These are phyloP conservation scores for Aromia moschata DNA, from an alignment of 2,888 invertebrate genomes.

Conservation along the genomic window DNA sequence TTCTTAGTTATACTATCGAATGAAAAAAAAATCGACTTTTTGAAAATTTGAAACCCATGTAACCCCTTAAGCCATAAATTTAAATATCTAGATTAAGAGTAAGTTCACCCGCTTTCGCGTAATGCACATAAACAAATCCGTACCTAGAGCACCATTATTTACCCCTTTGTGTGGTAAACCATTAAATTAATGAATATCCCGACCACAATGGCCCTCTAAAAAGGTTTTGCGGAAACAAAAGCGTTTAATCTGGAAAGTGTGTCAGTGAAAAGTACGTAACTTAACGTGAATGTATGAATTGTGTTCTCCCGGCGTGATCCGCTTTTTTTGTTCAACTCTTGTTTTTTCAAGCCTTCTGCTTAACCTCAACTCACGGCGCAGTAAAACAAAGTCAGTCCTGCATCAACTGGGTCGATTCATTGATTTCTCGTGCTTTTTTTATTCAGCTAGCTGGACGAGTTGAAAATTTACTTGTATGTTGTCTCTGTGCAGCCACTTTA, in stretches of 20 bases:
- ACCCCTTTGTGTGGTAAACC: too few relatives aligned
- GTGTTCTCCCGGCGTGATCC: not conserved
- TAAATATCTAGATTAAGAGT: too few relatives aligned
- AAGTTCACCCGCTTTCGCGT: too few relatives aligned
- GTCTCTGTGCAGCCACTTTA: not conserved
- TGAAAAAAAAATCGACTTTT: too few relatives aligned
- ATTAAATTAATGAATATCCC: too few relatives aligned
- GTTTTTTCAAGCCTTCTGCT: conserved; percentile 9
- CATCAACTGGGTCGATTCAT: conserved; percentile 5
- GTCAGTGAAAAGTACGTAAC: conserved; percentile 3
- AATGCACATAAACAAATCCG: too few relatives aligned
- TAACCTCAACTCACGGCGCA: conserved; percentile 2
- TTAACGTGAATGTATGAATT: not conserved
- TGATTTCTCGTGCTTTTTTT: not conserved
- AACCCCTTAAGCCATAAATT: too few relatives aligned
- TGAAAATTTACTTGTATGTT: not conserved
- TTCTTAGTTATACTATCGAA: too few relatives aligned
- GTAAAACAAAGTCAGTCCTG: not conserved
- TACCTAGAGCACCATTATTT: too few relatives aligned
- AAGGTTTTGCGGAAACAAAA: not conserved
- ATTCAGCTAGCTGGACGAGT: not conserved
- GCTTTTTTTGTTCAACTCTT: not conserved
- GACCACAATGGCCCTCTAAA: too few relatives aligned
- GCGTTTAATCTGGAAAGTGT: conserved; percentile 3
- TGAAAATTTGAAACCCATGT: too few relatives aligned